Base-by-base conservation (phyloP, 2,113 vertebrate species). In the Forbesichthys papilliferus region DNA sequence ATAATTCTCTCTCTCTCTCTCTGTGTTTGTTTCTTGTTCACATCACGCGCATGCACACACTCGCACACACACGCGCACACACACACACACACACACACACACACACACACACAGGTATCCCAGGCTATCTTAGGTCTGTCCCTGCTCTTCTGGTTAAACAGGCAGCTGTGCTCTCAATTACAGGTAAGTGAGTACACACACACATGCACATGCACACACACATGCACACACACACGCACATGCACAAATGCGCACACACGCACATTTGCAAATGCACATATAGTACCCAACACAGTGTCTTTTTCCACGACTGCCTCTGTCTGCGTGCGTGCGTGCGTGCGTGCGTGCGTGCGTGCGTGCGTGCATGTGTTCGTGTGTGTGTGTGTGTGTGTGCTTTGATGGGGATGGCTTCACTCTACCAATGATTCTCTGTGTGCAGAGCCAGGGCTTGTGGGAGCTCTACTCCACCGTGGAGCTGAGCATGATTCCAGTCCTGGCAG, bases 401-500 rank as follows among this genome's bases (percentile, higher is more conserved):
- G 20, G 20, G 20, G 20, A 20, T 20, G 20, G 20, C 2, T 20
- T 20, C 1, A 20, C 20, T 20, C 20, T 20, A 2, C 20, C 20
- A 20, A 20, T 64, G 58, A 14, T 0, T 70, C 27, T 86, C 10
- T 76, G 52, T 80, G 61, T 73, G 1, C 63, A 98, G 96, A 86
- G 68, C 74, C 90, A 88, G 65, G 91, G 93, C 14, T 90, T 98
- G 70, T 96, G 95, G 96, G 80, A 92, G 63, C 90, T 98, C 10
- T 97, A 94, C 90, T 92, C 86, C 61, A 90, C 83, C 18, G 82
- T 98, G 88, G 96, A 98, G 87, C 87, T 95, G 75, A 94, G 91
- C 71, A 92, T 96, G 92, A 94, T 95, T 70, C 93, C 95, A 64
- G 85, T 98, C 83, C 90, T 98, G 86, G 95, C 96, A 93, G 96